A percentile compares a stretch with the other conserved stretches of the same genome.
Conservation (phyloP, 2,888 invertebrate genomes). For the Nomada ferruginata region DNA sequence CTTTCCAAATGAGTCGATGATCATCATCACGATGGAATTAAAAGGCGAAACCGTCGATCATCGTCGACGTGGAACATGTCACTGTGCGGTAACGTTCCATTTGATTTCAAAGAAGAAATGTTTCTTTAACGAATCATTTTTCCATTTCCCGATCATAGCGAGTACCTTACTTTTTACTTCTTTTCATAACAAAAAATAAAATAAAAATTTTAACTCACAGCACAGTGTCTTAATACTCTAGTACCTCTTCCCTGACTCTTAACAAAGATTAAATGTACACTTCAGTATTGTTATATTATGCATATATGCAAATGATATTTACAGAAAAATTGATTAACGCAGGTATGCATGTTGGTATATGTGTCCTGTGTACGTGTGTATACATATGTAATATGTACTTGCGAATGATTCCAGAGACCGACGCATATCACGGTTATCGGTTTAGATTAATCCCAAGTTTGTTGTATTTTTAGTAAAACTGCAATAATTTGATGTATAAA, state of each 20-base stretch:
- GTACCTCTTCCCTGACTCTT: slow-evolving; percentile 63
- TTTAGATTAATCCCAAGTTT: slow-evolving; percentile 51
- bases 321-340: slow-evolving; percentile 64
- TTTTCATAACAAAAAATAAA: slow-evolving; percentile 16
- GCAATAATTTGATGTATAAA: slow-evolving; percentile 71
- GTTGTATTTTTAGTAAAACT: slow-evolving; percentile 65
- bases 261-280: slow-evolving; percentile 74
- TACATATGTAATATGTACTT: slow-evolving; percentile 39
- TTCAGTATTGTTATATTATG: slow-evolving; percentile 74
- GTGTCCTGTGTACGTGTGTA: slow-evolving; percentile 26
- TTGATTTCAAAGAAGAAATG: not conserved
- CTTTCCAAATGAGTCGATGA: slow-evolving; percentile 35
- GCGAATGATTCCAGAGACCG: slow-evolving; percentile 31
- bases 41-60: slow-evolving; percentile 15
- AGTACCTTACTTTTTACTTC: slow-evolving; percentile 26
- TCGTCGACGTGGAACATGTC: slow-evolving; percentile 17
- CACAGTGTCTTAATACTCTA: slow-evolving; percentile 63
- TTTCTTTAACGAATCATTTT: slow-evolving; percentile 40
- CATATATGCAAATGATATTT: slow-evolving; percentile 74
- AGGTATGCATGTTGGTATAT: slow-evolving; percentile 42
- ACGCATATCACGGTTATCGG: slow-evolving; percentile 50
- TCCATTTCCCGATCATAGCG: slow-evolving; percentile 60
- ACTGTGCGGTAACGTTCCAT: slow-evolving; percentile 20
- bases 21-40: slow-evolving; percentile 32
- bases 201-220: slow-evolving; percentile 39